phyloP scores from a whole-genome alignment of 2,113 vertebrate genomes.

The Nycticryphes semicollaris region DNA sequence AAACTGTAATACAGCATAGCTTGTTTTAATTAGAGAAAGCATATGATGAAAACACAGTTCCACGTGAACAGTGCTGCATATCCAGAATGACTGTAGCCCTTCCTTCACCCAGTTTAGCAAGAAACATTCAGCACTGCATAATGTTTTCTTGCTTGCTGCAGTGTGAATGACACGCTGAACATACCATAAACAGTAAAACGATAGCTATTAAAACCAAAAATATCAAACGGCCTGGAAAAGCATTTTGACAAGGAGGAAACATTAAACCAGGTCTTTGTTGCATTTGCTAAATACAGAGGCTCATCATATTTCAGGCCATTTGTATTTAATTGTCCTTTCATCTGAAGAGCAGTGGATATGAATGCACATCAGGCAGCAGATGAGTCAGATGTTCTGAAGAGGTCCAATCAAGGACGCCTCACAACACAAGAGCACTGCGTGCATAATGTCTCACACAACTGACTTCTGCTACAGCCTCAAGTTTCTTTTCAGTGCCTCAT shows the following conservation, averaged over 20 bases:
- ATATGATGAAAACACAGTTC: background rate
- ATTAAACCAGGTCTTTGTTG: slow-evolving; percentile 40
- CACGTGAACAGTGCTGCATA: background rate
- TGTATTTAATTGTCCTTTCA: slow-evolving; percentile 60
- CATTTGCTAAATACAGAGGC: slow-evolving; percentile 47
- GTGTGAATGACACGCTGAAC: slow-evolving; percentile 19
- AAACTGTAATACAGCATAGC: background rate
- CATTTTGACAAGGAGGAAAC: slow-evolving; percentile 45
- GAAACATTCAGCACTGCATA: background rate
- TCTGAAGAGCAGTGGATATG: slow-evolving; percentile 34
- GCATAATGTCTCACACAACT: background rate
- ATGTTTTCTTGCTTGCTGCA: background rate
- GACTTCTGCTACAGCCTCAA: background rate
- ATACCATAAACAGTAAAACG: background rate
- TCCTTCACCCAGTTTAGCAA: background rate
- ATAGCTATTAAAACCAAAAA: slow-evolving; percentile 46
- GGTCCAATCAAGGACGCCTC: slow-evolving; percentile 40
- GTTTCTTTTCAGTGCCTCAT: background rate
- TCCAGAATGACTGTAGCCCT: background rate
- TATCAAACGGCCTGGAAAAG: slow-evolving; percentile 23
- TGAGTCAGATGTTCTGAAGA: slow-evolving; percentile 59
- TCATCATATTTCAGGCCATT: slow-evolving; percentile 42
- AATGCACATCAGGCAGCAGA: slow-evolving; percentile 44
- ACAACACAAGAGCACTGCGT: background rate
- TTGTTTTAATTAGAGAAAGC: background rate